Evolutionary conservation across 2,888 invertebrate species (phyloP).

Genomic region (Aproaerema taeniolella): DNA sequence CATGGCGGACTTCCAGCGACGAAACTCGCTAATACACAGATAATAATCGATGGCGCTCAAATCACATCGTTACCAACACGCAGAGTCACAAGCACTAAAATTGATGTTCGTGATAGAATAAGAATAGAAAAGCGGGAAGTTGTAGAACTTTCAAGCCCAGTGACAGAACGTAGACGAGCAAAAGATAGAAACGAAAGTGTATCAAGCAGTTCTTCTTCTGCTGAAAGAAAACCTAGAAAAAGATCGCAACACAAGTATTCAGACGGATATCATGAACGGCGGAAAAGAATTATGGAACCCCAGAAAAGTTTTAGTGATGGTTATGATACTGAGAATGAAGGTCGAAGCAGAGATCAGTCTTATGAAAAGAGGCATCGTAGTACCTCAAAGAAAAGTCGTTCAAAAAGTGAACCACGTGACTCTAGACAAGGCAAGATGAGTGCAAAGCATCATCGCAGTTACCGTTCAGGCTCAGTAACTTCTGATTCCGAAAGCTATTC

Average conservation of each 20-base stretch:
- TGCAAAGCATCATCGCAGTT: slow-evolving; percentile 41
- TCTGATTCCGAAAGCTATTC: slow-evolving; percentile 51
- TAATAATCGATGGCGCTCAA: slow-evolving; percentile 61
- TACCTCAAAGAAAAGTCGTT: slow-evolving; percentile 54
- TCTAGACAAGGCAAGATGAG: slow-evolving; percentile 49
- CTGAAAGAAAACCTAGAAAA: slow-evolving; percentile 45
- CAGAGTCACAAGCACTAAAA: slow-evolving; percentile 71
- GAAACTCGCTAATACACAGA: slow-evolving; percentile 76
- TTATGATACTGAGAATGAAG: slow-evolving; percentile 62
- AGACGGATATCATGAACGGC: slow-evolving; percentile 47
- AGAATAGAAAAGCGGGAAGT: slow-evolving; percentile 72
- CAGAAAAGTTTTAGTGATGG: slow-evolving; percentile 74
- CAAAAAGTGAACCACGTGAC: slow-evolving; percentile 59
- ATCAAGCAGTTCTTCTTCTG: slow-evolving; percentile 66
- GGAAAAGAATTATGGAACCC: slow-evolving; percentile 47
- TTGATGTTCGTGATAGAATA: slow-evolving; percentile 67
- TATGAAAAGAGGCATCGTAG: slow-evolving; percentile 40
- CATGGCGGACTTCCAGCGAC: slow-evolving; percentile 91
- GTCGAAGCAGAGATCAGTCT: slow-evolving; percentile 33
- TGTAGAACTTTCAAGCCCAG: slow-evolving; percentile 65
- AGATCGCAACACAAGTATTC: slow-evolving; percentile 41
- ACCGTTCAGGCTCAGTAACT: slow-evolving; percentile 50
- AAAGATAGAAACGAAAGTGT: slow-evolving; percentile 45
- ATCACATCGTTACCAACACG: slow-evolving; percentile 63
- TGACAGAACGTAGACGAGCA: slow-evolving; percentile 42